Evolutionary conservation across 2,888 invertebrate genomes (phyloP), one percentile per base, ranked within the genome.

Genomic region (Cacoxenus indagator): DNA sequence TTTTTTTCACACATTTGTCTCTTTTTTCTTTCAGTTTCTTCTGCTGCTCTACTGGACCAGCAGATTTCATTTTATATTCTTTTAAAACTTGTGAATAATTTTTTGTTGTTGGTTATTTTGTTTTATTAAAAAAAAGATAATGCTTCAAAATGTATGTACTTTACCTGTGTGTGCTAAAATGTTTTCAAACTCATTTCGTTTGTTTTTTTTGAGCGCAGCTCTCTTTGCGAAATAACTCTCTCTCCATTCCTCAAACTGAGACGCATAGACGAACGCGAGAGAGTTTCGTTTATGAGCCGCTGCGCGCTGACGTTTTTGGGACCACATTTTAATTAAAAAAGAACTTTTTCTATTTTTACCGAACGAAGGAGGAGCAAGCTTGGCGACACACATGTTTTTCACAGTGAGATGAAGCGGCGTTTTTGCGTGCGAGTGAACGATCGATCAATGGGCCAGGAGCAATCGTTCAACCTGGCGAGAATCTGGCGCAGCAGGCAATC

Each of bases 121-220:
- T 69, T 78, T 71, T 71, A 73, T 77, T 81, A 83, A 77, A 83
- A 81, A 81, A 61, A 68, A 81, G 54, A 81, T 77, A 81, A 81
- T 81, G 80, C 77, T 80, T 81, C 80, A 81, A 81, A 81, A 81
- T 81, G 80, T n/a, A n/a, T n/a, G n/a, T 81, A 81, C 80, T 77
- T 81, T 81, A 81, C 80, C 80, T 80, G 83, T n/a, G n/a, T n/a
- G n/a, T 82, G 78, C 81, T 74, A 82, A 79, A 81, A 82, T 83
- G 80, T 81, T 78, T 77, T 82, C 81, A 83, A 82, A 82, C n/a
- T n/a, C n/a, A n/a, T n/a, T n/a, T n/a, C n/a, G n/a, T n/a, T n/a
- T n/a, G n/a, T n/a, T n/a, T n/a, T n/a, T n/a, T n/a, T 68, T 75
- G 67, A 68, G 78, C 82, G 77, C 83, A 81, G 80, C 80, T 81